Percentiles rank a stretch among this genome's conserved stretches.
phyloP scores from a whole-genome alignment of 2,888 invertebrate genomes.

The Drosophila leonis region DNA sequence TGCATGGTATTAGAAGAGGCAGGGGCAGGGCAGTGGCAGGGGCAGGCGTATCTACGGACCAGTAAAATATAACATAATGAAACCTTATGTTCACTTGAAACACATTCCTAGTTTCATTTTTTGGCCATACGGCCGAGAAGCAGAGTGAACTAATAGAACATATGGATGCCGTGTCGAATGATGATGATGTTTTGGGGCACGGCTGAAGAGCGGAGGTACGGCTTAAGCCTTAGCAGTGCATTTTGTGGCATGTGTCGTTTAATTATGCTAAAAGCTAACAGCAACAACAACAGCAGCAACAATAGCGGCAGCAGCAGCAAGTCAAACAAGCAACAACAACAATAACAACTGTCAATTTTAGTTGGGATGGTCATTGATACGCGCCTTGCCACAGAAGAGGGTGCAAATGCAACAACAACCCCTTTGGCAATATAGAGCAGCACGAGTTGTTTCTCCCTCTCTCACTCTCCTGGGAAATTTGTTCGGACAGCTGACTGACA shows the following conservation, averaged over 20 bases:
- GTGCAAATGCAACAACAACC: conserved; percentile 59
- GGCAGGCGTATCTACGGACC: conserved; percentile 4
- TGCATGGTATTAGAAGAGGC: conserved; percentile 58
- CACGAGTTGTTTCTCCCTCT: conserved; percentile 22
- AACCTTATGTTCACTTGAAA: conserved; percentile 75
- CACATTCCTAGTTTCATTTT: conserved; percentile 42
- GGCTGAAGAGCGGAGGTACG: conserved; percentile 15
- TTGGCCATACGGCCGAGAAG: conserved; percentile 57
- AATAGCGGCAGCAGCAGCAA: conserved; percentile 53
- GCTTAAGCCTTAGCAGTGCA: conserved; percentile 82
- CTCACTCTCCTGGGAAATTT: conserved; percentile 64
- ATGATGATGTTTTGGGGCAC: conserved; percentile 24
- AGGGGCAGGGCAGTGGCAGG: not conserved
- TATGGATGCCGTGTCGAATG: conserved; percentile 82
- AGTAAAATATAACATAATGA: conserved; percentile 55
- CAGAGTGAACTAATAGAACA: conserved; percentile 69
- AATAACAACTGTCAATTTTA: conserved; percentile 45
- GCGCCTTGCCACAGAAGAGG: conserved; percentile 50
- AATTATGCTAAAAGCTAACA: conserved; percentile 85
- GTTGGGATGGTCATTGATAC: conserved; percentile 72
- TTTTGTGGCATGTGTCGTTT: conserved; percentile 85
- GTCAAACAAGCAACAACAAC: conserved; percentile 54
- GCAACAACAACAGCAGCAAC: conserved; percentile 64
- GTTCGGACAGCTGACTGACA: conserved; percentile 42
- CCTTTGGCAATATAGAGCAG: conserved; percentile 56